These are phyloP conservation scores for Oryctolagus cuniculus DNA, from an alignment of 2,113 vertebrate species.

Conservation along the genomic window mOryCun1.1 NC_091434.1:97894501-97895000, in stretches of 20 bases:
- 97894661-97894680: constrained; percentile 65
- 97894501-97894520: neutral
- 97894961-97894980: neutral
- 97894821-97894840: constrained; percentile 3
- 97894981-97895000: constrained; percentile 47
- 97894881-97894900: neutral
- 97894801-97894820: neutral
- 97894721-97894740: constrained; percentile 68
- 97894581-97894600: neutral
- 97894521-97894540: neutral
- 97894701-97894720: constrained; percentile 66
- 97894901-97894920: constrained; percentile 35
- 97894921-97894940: constrained; percentile 18
- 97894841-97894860: neutral
- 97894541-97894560: constrained; percentile 5
- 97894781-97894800: constrained; percentile 46
- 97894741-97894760: constrained; percentile 42
- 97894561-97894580: constrained; percentile 8
- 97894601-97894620: constrained; percentile 48
- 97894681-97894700: constrained; percentile 76
- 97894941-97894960: constrained; percentile 49
- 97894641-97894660: constrained; percentile 71
- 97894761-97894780: constrained; percentile 55
- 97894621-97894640: constrained; percentile 77
- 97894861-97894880: constrained; percentile 45